Conservation (phyloP, 64 coral and sea anemone genomes). For the Dendronephthya gigantea region DNA sequence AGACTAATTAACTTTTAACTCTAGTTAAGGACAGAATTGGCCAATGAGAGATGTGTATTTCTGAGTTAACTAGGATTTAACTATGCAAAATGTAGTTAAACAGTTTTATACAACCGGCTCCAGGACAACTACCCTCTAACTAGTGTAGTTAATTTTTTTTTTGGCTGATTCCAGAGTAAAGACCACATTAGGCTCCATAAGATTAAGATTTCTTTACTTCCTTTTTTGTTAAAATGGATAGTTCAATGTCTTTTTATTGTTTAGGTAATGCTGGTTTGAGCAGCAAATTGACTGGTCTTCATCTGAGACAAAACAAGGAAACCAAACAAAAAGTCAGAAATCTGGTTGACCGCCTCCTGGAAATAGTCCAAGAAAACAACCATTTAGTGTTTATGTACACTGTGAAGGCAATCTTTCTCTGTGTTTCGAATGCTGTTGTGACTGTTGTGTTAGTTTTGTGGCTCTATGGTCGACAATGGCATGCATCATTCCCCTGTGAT, state of each 20-base stretch:
- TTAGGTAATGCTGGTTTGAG: neutral
- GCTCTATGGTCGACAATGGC: neutral
- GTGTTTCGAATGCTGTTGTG: neutral
- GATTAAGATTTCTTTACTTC: too few species aligned
- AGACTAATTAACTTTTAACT: too few species aligned
- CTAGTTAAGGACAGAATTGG: too few species aligned
- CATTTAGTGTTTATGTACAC: neutral
- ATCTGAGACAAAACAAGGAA: neutral
- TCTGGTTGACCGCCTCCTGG: neutral
- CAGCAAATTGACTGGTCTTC: neutral
- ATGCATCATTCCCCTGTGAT: slow-evolving; percentile 8
- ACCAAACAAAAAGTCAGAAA: neutral
- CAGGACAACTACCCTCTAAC: too few species aligned
- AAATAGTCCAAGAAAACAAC: neutral
- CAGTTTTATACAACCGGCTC: too few species aligned
- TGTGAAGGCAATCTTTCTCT: neutral
- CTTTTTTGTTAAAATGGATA: neutral
- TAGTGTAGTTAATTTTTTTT: too few species aligned
- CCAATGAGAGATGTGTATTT: too few species aligned
- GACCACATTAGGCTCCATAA: too few species aligned
- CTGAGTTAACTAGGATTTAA: too few species aligned
- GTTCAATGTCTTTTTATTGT: neutral
- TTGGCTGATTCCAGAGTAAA: too few species aligned
- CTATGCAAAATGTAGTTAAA: too few species aligned
- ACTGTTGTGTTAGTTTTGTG: neutral